Conservation (phyloP, 2,113 vertebrate genomes). For the Bufo gargarizans region DNA sequence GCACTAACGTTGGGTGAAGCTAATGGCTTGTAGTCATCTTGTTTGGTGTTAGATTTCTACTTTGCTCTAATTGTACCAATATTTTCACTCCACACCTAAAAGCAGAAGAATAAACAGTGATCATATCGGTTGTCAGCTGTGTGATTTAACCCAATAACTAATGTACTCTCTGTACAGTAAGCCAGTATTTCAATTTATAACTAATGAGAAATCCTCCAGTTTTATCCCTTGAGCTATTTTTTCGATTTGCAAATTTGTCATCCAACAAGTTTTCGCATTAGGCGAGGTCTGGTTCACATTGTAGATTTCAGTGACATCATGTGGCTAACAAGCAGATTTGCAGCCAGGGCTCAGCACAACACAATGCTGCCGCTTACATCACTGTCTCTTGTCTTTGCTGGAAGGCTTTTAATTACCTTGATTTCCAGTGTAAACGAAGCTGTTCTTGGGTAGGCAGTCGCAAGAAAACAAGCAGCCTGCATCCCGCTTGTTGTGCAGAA, state of each 20-base stretch:
- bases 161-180: slow-evolving; percentile 46
- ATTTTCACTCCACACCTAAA: slow-evolving; percentile 39
- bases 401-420: neutral
- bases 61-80: slow-evolving; percentile 43
- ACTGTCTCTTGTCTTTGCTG: slow-evolving; percentile 18
- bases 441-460: neutral
- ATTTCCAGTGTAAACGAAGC: neutral
- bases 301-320: slow-evolving; percentile 61
- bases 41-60: slow-evolving; percentile 7
- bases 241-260: slow-evolving; percentile 54
- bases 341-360: slow-evolving; percentile 38
- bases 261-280: slow-evolving; percentile 45
- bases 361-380: neutral
- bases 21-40: neutral
- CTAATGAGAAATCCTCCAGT: slow-evolving; percentile 51
- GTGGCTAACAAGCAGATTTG: slow-evolving; percentile 54
- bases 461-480: neutral
- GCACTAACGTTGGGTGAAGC: neutral
- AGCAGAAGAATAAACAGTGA: slow-evolving; percentile 38
- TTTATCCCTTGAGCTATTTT: slow-evolving; percentile 57
- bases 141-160: slow-evolving; percentile 45
- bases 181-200: slow-evolving; percentile 50
- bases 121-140: slow-evolving; percentile 33
- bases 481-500: neutral
- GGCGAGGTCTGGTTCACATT: slow-evolving; percentile 10